A percentile compares a stretch with the other conserved stretches of the same genome.
Evolutionary conservation across 1,140 invertebrate species (phyloP).

Genomic region (Trichoplusia ni): DNA sequence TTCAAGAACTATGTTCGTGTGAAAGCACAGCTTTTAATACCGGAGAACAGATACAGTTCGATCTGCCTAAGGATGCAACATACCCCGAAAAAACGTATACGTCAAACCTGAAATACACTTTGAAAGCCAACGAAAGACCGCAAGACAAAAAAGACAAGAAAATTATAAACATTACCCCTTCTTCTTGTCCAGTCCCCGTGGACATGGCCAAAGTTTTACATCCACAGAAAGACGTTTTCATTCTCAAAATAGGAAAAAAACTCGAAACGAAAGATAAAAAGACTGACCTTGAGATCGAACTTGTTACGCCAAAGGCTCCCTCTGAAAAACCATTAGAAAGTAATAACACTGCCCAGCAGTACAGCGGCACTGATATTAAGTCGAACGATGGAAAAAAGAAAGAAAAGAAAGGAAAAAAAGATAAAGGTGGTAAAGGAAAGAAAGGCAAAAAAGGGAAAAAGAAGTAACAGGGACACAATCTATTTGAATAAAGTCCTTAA

Average conservation of each 20-base stretch:
- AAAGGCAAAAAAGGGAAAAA: conserved; percentile 40
- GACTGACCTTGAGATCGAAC: conserved; percentile 74
- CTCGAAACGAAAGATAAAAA: conserved; percentile 74
- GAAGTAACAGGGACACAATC: conserved; percentile 18
- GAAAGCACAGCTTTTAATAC: conserved; percentile 63
- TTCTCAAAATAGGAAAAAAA: conserved; percentile 76
- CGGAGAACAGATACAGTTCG: conserved; percentile 73
- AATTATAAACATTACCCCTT: conserved; percentile 68
- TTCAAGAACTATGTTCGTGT: conserved; percentile 69
- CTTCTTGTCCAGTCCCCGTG: conserved; percentile 62
- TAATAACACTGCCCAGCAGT: conserved; percentile 58
- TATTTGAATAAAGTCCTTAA: background rate
- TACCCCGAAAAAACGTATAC: conserved; percentile 48
- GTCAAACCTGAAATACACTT: conserved; percentile 70
- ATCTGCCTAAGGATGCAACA: conserved; percentile 56
- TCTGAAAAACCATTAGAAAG: conserved; percentile 39
- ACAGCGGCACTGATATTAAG: conserved; percentile 46
- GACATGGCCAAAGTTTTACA: conserved; percentile 65
- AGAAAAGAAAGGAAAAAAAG: conserved; percentile 18
- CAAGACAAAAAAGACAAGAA: conserved; percentile 58
- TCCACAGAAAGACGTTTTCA: conserved; percentile 71
- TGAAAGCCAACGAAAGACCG: conserved; percentile 49
- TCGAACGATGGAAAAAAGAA: conserved; percentile 47
- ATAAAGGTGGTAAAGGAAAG: conserved; percentile 47
- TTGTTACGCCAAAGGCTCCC: conserved; percentile 67